Evolutionary conservation across 53 echinoderm and acorn worm species (phyloP), one percentile per base, ranked within the genome.

Genomic region (Apostichopus leukothele): DNA sequence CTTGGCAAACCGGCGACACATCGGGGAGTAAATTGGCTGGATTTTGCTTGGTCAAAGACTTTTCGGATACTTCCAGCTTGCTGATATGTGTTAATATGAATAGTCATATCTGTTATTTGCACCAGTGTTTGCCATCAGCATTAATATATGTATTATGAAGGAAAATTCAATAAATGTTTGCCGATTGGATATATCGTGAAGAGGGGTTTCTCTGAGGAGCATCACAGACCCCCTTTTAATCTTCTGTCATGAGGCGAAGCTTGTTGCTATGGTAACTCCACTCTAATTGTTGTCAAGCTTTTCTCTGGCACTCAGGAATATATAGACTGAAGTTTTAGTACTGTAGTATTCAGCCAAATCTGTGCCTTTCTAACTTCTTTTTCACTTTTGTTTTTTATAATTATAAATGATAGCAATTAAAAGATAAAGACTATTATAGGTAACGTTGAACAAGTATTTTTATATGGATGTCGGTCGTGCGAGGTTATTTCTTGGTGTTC

Each of bases 321-420:
- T 39, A 39, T 81, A 81, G 81, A 22, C 59, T 55, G 71, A 71
- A 16, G 71, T 71, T 71, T 71, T 71, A 81, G 55, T 81, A 22
- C 18, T 81, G 81, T 81, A 55, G 81, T 81, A 81, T 81, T 81
- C 81, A 81, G 60, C 81, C 81, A 81, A 54, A 81, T 55, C 59
- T 81, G 81, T 81, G 81, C 81, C 81, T 81, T 81, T 7, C 25
- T 39, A 14, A 77, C 18, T 27, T 77, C 39, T 77, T 57, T 77
- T 77, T 52, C 77, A 77, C 8, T 23, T 77, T 77, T 39, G 2
- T 39, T 39, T 39, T 39, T 39, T 39, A 39, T 39, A 39, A 39
- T 77, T 77, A 54, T 71, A 71, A 71, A 68, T 71, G 5, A 71
- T 14, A 71, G 21, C 14, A 5, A 71, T 6, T n/a, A 71, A 71